These are phyloP conservation scores for Cheilosia soror DNA, from an alignment of 2,888 invertebrate genomes.

Conservation along the genomic window DNA sequence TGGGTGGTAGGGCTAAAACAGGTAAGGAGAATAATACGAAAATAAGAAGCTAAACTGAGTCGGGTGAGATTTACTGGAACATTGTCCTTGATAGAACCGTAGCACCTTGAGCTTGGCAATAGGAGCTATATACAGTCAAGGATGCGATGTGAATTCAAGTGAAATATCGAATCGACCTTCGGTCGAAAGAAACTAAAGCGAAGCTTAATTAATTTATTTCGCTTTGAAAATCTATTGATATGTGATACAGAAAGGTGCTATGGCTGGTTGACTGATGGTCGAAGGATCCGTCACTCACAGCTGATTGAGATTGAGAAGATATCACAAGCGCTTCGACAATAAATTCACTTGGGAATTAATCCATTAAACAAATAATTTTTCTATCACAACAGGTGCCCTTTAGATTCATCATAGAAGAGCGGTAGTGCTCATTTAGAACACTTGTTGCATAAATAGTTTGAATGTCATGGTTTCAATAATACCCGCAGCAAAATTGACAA, in stretches of 20 bases:
- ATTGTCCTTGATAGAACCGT: slow-evolving; percentile 48
- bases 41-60: slow-evolving; percentile 27
- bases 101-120: slow-evolving; percentile 69
- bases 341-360: too few species aligned
- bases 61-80: slow-evolving; percentile 57
- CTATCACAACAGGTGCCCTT: too few species aligned
- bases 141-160: slow-evolving; percentile 39
- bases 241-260: not conserved
- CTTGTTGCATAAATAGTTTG: too few species aligned
- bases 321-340: not conserved
- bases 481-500: too few species aligned
- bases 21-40: not conserved
- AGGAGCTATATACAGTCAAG: slow-evolving; percentile 7
- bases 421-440: too few species aligned
- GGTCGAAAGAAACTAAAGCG: slow-evolving; percentile 23
- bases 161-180: slow-evolving; percentile 56
- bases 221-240: not conserved
- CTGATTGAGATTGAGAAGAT: slow-evolving; percentile 27
- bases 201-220: slow-evolving; percentile 59
- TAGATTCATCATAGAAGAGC: too few species aligned
- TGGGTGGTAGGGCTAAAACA: too few species aligned
- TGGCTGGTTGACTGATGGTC: not conserved
- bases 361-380: too few species aligned
- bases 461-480: too few species aligned
- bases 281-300: slow-evolving; percentile 18